Percentiles rank a stretch among this genome's conserved stretches.
Evolutionary conservation across 2,113 vertebrate genomes (phyloP).

Genomic region (Dissostichus mawsoni): DNA sequence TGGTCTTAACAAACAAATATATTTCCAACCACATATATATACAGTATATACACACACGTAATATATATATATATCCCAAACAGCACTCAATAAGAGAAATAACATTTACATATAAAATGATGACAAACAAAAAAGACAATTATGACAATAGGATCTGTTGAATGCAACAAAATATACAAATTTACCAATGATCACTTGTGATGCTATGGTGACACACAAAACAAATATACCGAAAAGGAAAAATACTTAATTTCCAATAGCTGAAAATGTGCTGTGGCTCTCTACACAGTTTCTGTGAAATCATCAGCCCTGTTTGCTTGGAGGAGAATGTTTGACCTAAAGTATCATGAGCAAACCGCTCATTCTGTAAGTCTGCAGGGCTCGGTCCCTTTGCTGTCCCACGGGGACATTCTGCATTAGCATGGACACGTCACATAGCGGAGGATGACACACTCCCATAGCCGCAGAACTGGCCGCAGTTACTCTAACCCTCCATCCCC

Average conservation of each 20-base stretch:
- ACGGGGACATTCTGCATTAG: slow-evolving; percentile 57
- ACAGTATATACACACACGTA: no score
- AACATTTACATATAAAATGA: not conserved
- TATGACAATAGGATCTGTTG: no score
- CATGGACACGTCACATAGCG: slow-evolving; percentile 50
- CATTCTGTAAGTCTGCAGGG: slow-evolving; percentile 34
- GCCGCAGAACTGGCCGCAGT: slow-evolving; percentile 33
- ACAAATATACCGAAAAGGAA: no score
- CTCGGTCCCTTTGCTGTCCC: slow-evolving; percentile 19
- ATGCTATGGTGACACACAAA: not conserved
- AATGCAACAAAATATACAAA: no score
- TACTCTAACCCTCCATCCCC: slow-evolving; percentile 21
- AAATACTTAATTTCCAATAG: not conserved
- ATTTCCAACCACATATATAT: no score
- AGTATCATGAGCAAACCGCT: slow-evolving; percentile 60
- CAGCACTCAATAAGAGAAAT: no score
- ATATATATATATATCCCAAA: no score
- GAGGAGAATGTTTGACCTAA: slow-evolving; percentile 52
- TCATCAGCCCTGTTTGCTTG: slow-evolving; percentile 35
- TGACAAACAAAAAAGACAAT: not conserved
- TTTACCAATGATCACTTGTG: not conserved
- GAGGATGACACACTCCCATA: slow-evolving; percentile 65
- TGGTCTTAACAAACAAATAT: no score
- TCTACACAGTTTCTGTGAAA: slow-evolving; percentile 58
- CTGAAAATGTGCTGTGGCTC: slow-evolving; percentile 19